A percentile compares a stretch with the other conserved stretches of the same genome.
These are phyloP conservation scores for Pteronotus mesoamericanus DNA, from an alignment of 2,797 vertebrate genomes.

Conservation along the genomic window DNA sequence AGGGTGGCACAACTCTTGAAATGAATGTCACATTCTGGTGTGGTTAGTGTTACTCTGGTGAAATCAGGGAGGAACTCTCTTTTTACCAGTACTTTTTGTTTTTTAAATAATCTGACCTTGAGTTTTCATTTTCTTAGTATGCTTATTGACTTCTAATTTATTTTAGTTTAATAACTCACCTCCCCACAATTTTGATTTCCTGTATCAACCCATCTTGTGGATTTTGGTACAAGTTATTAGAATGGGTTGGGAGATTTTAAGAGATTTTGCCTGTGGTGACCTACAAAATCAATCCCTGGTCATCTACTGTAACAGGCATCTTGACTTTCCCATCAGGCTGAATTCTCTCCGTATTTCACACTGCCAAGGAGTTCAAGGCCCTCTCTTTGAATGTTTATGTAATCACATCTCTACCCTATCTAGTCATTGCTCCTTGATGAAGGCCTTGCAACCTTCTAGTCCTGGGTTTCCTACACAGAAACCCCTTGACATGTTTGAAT, in stretches of 20 bases:
- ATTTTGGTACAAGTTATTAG: not conserved
- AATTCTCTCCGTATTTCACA: not conserved
- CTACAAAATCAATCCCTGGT: not conserved
- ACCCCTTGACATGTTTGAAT: not conserved
- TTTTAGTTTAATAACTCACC: not conserved
- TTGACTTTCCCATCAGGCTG: not conserved
- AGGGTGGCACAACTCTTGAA: not conserved
- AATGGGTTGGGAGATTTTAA: not conserved
- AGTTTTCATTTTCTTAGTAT: constrained; percentile 9
- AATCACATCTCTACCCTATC: not conserved
- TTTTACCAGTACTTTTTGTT: not conserved
- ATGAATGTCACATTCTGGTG: not conserved
- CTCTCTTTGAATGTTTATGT: not conserved
- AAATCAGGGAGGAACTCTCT: not conserved
- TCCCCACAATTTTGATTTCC: not conserved
- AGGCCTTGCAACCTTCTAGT: not conserved
- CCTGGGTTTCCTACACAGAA: not conserved
- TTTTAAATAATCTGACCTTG: not conserved
- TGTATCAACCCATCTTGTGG: not conserved
- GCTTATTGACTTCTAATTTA: not conserved
- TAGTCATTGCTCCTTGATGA: not conserved
- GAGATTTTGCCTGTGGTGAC: not conserved
- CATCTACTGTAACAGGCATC: not conserved
- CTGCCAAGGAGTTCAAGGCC: not conserved
- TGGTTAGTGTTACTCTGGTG: not conserved